Conservation (phyloP, 1,140 invertebrate species). For the Conus betulinus region DNA sequence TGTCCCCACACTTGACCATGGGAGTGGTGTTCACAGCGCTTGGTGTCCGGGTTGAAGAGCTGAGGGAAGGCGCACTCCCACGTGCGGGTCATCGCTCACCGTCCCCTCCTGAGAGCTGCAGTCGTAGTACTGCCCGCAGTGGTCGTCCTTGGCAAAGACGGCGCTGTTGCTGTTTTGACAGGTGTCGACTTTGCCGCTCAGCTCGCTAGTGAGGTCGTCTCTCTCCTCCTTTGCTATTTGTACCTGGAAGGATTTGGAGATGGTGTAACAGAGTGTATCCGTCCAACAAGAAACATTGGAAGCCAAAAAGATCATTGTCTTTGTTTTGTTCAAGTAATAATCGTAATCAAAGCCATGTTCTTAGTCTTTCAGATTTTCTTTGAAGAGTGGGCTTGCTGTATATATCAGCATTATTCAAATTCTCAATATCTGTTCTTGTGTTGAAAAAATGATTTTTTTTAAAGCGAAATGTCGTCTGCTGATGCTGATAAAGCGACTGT, state of each 20-base stretch:
- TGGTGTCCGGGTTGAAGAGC: slow-evolving; percentile 48
- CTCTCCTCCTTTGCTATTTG: slow-evolving; percentile 12
- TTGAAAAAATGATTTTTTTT: no score
- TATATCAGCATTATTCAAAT: no score
- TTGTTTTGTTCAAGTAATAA: no score
- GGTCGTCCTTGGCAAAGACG: slow-evolving; percentile 45
- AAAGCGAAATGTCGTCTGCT: no score
- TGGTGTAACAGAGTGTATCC: background rate
- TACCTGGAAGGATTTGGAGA: slow-evolving; percentile 1
- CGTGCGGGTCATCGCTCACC: slow-evolving; percentile 38
- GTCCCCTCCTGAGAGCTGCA: slow-evolving; percentile 44
- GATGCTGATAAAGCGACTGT: no score
- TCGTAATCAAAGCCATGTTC: no score
- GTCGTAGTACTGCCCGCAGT: slow-evolving; percentile 64
- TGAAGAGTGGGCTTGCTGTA: no score
- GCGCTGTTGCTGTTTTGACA: slow-evolving; percentile 37
- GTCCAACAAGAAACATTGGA: background rate
- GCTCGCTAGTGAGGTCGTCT: background rate
- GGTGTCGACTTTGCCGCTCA: background rate
- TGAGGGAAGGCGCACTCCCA: slow-evolving; percentile 61
- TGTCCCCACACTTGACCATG: slow-evolving; percentile 52
- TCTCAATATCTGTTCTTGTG: no score
- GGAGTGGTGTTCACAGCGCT: slow-evolving; percentile 48
- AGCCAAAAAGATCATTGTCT: no score
- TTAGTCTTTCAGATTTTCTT: no score